Conservation (phyloP, 1,140 invertebrate genomes). For the Drosophila chauvacae region DNA sequence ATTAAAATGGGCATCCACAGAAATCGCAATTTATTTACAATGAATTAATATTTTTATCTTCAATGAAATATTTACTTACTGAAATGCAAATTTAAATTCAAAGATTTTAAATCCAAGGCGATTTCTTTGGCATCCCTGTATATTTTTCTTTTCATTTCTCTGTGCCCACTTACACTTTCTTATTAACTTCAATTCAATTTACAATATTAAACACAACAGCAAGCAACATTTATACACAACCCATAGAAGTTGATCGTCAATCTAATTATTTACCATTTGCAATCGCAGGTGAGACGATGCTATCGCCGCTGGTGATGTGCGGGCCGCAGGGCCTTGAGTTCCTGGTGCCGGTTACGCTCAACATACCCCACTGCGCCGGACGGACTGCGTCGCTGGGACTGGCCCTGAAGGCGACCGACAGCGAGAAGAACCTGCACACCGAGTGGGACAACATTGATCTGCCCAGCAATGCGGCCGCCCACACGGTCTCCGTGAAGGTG, state of each 20-base stretch:
- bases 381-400: slow-evolving; percentile 89
- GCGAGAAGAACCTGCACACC: slow-evolving; percentile 88
- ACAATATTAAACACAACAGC: slow-evolving; percentile 17
- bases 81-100: background rate
- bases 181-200: slow-evolving; percentile 5
- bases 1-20: background rate
- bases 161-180: slow-evolving; percentile 22
- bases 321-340: slow-evolving; percentile 96
- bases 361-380: slow-evolving; percentile 90
- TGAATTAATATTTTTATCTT: background rate
- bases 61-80: too few species aligned
- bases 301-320: slow-evolving; percentile 97
- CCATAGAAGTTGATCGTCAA: background rate
- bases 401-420: slow-evolving; percentile 92
- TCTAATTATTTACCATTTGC: slow-evolving; percentile 39
- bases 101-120: background rate
- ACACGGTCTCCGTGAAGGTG: slow-evolving; percentile 94
- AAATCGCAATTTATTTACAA: background rate
- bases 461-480: slow-evolving; percentile 91
- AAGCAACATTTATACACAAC: slow-evolving; percentile 6
- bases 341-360: slow-evolving; percentile 93
- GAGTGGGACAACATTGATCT: slow-evolving; percentile 91
- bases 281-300: slow-evolving; percentile 93
- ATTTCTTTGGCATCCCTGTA: slow-evolving; percentile 1
- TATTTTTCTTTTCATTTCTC: slow-evolving; percentile 3